Percentiles rank a stretch among this genome's conserved stretches.
These are phyloP conservation scores for Bovichtus variegatus DNA, from an alignment of 2,797 vertebrate genomes.

Conservation along the genomic window DNA sequence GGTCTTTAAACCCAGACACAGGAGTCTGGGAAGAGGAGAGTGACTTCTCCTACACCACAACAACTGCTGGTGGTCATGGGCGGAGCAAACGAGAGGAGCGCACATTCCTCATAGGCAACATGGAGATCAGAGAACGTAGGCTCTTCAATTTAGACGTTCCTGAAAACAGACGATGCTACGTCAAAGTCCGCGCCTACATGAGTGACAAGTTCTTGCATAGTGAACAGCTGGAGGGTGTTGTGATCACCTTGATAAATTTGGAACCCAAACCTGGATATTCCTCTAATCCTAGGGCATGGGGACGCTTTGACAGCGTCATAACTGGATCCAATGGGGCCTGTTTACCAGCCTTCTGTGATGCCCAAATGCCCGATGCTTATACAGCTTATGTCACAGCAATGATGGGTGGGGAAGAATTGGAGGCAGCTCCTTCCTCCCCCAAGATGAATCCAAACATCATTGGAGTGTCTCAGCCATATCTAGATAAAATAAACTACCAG, in stretches of 20 bases:
- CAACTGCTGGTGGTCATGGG: constrained; percentile 62
- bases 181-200: constrained; percentile 96
- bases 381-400: constrained; percentile 93
- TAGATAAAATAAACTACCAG: constrained; percentile 92
- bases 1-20: constrained; percentile 93
- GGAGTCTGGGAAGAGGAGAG: constrained; percentile 96
- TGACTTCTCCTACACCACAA: constrained; percentile 76
- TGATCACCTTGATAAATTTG: constrained; percentile 93
- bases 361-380: constrained; percentile 89
- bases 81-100: constrained; percentile 93
- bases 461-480: constrained; percentile 93
- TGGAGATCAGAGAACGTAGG: constrained; percentile 94
- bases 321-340: constrained; percentile 95
- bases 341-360: constrained; percentile 95
- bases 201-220: constrained; percentile 91
- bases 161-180: constrained; percentile 95
- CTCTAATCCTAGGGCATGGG: constrained; percentile 95
- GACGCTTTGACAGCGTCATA: constrained; percentile 96
- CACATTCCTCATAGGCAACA: constrained; percentile 94
- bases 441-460: constrained; percentile 89
- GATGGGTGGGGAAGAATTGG: constrained; percentile 95
- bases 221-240: constrained; percentile 95
- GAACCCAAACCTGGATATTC: constrained; percentile 94
- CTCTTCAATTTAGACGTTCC: constrained; percentile 98
- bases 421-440: constrained; percentile 93